Evolutionary conservation across 2,113 vertebrate genomes (phyloP).

Genomic region (Sminthopsis crassicaudata): DNA sequence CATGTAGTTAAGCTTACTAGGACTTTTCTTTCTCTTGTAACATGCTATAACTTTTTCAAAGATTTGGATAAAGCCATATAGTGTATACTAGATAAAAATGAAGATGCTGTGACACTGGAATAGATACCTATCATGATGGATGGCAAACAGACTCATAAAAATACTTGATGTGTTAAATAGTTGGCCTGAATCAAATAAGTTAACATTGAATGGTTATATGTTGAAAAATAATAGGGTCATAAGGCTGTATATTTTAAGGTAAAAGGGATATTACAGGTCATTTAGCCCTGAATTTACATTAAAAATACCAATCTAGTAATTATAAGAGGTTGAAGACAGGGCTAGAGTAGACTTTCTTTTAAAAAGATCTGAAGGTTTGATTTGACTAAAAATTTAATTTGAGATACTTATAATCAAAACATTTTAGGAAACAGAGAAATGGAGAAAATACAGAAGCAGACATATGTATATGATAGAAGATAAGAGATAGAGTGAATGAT

Average conservation of each 20-base stretch:
- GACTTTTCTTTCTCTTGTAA: not conserved
- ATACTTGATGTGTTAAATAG: not conserved
- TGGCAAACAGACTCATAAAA: not conserved
- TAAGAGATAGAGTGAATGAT: too few species aligned
- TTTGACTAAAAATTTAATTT: too few species aligned
- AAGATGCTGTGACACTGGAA: not conserved
- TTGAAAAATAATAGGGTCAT: not conserved
- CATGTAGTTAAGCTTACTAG: not conserved
- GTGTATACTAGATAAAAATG: not conserved
- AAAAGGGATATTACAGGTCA: not conserved
- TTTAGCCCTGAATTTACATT: not conserved
- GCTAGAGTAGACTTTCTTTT: too few species aligned
- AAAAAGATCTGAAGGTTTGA: too few species aligned
- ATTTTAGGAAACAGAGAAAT: too few species aligned
- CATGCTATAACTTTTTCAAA: not conserved
- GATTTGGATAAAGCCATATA: not conserved
- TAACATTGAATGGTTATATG: not conserved
- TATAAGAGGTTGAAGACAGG: not conserved
- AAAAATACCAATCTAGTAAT: not conserved
- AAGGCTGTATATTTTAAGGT: not conserved
- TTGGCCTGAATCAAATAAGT: not conserved
- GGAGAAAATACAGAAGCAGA: too few species aligned
- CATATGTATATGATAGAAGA: not conserved
- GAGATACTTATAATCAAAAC: too few species aligned
- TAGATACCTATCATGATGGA: not conserved